Base-by-base conservation (phyloP, 2,797 vertebrate genomes). In the Cossypha polioptera region DNA sequence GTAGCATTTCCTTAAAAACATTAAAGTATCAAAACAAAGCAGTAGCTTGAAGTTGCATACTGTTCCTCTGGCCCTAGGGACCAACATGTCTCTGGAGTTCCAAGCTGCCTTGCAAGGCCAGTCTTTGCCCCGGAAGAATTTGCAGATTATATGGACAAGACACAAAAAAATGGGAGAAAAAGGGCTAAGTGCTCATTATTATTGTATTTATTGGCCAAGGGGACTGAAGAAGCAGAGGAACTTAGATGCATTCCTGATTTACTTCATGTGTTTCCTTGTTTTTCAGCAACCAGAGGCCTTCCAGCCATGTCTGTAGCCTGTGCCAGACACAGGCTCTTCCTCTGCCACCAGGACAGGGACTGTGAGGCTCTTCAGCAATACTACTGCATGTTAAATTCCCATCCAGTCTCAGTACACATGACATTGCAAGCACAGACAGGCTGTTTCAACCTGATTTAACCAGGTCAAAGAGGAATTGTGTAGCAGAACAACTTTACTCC, bases 251-350 rank as follows among this genome's bases (percentile, higher is more conserved):
- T 35, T 81, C 38, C 53, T 58, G 25, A 36, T 86, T 79, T 78
- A 48, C 10, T 61, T 83, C 31, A 22, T 0, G 0, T 6, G 5
- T 42, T 11, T 31, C 33, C 16, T 43, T 55, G 51, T 50, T 78
- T 75, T 66, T 61, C 1, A 0, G 17, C 35, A 71, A 28, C 13
- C 36, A 58, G 42, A 42, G 13, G 3, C 33, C 9, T 71, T 88
- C 42, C 3, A 5, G 10, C 7, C 3, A 0, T 13, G 19, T 47
- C 14, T 4, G 26, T 55, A 29, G 25, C 16, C 81, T 3, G 2
- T 1, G 2, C 13, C 3, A 4, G n/a, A 26, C 45, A 31, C 13
- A 48, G 7, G 11, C 9, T 83, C 25, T 57, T 79, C 3, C 1
- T 65, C 42, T 57, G 35, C 50, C 38, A 42, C 36, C 26, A 42